These are phyloP conservation scores for Paralvinella palmiformis DNA, from an alignment of 1,140 invertebrate species.

Conservation along the genomic window DNA sequence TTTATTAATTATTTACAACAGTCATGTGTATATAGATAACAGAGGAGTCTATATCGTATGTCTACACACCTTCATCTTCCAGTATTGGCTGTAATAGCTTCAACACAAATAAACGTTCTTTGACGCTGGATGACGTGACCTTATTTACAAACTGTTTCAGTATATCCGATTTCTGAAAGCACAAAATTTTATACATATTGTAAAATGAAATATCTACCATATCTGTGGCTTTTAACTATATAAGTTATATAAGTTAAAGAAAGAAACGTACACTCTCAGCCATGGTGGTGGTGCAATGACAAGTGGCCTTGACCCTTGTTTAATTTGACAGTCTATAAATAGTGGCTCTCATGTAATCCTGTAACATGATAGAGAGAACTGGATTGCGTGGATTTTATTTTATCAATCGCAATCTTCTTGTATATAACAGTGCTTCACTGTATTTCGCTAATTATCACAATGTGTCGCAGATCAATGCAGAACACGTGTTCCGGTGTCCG, in stretches of 20 bases:
- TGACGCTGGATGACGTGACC: conserved; percentile 69
- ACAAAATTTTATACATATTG: conserved; percentile 27
- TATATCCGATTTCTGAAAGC: conserved; percentile 60
- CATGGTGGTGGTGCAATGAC: conserved; percentile 40
- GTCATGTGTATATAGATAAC: not conserved
- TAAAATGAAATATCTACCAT: not conserved
- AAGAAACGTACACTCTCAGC: conserved; percentile 45
- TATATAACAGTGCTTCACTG: too few relatives aligned
- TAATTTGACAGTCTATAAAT: too few relatives aligned
- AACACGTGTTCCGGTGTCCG: too few relatives aligned
- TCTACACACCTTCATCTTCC: conserved; percentile 61
- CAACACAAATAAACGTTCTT: conserved; percentile 64
- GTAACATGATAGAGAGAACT: too few relatives aligned
- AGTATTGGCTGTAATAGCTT: conserved; percentile 67
- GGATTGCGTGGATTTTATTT: too few relatives aligned
- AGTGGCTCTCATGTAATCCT: too few relatives aligned
- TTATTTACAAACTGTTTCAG: conserved; percentile 73
- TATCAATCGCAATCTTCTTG: too few relatives aligned
- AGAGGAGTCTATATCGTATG: not conserved
- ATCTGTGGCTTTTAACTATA: not conserved
- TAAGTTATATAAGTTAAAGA: conserved; percentile 13
- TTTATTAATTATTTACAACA: not conserved
- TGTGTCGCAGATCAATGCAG: too few relatives aligned
- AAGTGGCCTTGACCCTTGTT: not conserved
- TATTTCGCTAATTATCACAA: too few relatives aligned